These are phyloP conservation scores for Drosophila quinaria DNA, from an alignment of 2,888 invertebrate species.

Conservation along the genomic window DNA sequence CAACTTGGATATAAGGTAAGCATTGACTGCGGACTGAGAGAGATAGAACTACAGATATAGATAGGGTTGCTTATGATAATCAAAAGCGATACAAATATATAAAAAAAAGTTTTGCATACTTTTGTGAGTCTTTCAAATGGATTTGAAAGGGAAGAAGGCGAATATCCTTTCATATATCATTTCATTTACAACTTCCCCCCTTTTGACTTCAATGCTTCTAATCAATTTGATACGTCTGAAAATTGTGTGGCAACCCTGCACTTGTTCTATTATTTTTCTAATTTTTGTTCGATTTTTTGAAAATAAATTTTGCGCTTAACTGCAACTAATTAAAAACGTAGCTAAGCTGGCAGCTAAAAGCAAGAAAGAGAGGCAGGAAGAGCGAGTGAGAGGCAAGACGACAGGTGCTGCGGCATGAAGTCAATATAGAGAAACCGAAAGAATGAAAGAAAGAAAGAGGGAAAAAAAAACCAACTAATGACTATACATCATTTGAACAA, in stretches of 20 bases:
- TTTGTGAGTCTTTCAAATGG: slow-evolving; percentile 21
- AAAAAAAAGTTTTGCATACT: slow-evolving; percentile 62
- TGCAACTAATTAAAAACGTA: slow-evolving; percentile 77
- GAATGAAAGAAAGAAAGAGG: slow-evolving; percentile 20
- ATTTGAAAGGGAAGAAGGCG: slow-evolving; percentile 32
- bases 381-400: not conserved
- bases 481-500: slow-evolving; percentile 83
- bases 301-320: slow-evolving; percentile 60
- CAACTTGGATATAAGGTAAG: slow-evolving; percentile 41
- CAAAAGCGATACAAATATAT: slow-evolving; percentile 42
- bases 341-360: slow-evolving; percentile 21
- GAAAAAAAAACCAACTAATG: slow-evolving; percentile 55
- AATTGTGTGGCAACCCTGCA: slow-evolving; percentile 2
- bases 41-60: not conserved
- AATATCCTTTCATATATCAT: slow-evolving; percentile 72
- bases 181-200: slow-evolving; percentile 46
- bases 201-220: slow-evolving; percentile 26
- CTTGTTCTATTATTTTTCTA: not conserved
- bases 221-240: slow-evolving; percentile 60
- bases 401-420: slow-evolving; percentile 42
- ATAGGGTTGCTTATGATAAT: slow-evolving; percentile 64
- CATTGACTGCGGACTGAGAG: not conserved
- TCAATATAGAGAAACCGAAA: slow-evolving; percentile 10
- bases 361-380: not conserved
- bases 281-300: no score